phyloP scores from a whole-genome alignment of 2,113 vertebrate species.

The Mirza zaza region DNA sequence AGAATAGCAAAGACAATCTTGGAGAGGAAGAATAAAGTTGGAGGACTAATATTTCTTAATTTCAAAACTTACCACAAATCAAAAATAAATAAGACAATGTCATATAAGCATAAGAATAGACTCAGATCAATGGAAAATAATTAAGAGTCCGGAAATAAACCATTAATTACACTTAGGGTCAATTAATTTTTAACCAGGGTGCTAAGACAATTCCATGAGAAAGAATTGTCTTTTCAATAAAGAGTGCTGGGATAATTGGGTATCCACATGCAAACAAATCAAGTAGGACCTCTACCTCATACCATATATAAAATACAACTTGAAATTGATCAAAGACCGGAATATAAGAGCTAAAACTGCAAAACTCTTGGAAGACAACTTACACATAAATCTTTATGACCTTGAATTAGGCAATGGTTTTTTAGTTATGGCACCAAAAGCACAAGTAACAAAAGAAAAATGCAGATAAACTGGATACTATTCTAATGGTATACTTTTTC shows the following conservation, averaged over 20 bases:
- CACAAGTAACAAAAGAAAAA: background rate
- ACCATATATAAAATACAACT: background rate
- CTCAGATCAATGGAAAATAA: background rate
- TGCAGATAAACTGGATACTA: background rate
- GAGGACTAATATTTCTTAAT: background rate
- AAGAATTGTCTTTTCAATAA: background rate
- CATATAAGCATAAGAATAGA: accelerated
- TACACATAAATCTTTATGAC: background rate
- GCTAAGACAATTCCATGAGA: background rate
- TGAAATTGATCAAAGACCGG: background rate
- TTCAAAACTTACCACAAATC: background rate
- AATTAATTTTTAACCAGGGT: background rate
- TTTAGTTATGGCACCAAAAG: background rate
- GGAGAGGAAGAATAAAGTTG: background rate
- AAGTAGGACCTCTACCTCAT: background rate
- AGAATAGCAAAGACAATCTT: background rate
- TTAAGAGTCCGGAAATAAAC: background rate
- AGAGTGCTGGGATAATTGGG: no score
- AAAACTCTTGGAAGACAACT: background rate
- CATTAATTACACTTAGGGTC: background rate
- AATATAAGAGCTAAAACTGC: background rate
- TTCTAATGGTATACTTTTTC: background rate
- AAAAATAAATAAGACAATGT: background rate
- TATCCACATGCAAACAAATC: background rate
- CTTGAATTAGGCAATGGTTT: background rate